Conservation (phyloP, 2,113 vertebrate genomes). For the Proterorhinus semilunaris region DNA sequence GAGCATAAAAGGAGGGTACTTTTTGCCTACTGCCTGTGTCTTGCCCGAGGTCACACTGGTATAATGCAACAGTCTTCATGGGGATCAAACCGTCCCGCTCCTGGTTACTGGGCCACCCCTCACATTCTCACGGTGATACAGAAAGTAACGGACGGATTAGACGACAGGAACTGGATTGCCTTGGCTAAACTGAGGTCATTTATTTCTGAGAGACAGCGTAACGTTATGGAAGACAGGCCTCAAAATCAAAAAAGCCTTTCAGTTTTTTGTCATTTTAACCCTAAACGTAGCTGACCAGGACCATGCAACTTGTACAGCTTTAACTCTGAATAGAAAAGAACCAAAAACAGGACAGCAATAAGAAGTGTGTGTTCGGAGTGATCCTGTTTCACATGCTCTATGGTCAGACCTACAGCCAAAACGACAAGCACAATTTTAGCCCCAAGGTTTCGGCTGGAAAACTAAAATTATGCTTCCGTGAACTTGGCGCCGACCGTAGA, state of each 20-base stretch:
- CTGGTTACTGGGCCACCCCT: background rate
- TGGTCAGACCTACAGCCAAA: slow-evolving; percentile 42
- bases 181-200: background rate
- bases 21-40: background rate
- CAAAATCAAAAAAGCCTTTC: background rate
- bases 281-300: slow-evolving; percentile 24
- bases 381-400: slow-evolving; percentile 68
- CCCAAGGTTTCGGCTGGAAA: background rate
- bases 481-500: slow-evolving; percentile 57
- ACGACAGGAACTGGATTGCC: background rate
- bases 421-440: slow-evolving; percentile 14
- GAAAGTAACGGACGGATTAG: background rate
- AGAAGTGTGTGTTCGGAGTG: slow-evolving; percentile 43
- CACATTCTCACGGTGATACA: background rate
- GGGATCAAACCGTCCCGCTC: background rate
- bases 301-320: slow-evolving; percentile 44
- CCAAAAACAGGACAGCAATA: background rate
- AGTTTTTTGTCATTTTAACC: background rate
- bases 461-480: slow-evolving; percentile 24
- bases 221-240: slow-evolving; percentile 1
- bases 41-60: background rate
- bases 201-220: background rate
- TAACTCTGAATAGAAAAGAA: background rate
- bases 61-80: background rate
- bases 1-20: background rate